Evolutionary conservation across 2,888 invertebrate genomes (phyloP), one percentile per base, ranked within the genome.

Genomic region (Drepanosiphum platanoidis): DNA sequence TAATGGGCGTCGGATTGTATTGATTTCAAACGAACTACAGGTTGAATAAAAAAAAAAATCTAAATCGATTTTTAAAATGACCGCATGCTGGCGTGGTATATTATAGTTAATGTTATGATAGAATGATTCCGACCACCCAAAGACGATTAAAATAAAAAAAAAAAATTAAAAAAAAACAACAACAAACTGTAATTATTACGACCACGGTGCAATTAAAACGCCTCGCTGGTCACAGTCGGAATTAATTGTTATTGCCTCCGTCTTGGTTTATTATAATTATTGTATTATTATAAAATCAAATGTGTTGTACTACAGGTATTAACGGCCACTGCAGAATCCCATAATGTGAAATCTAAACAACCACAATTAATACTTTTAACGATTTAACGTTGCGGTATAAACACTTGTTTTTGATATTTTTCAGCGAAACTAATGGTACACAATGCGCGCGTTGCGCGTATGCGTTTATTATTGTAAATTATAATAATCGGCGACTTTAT

Each of bases 61-160:
- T 71, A 81, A 81, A 70, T 61, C 71, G 61, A 82, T 82, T 72
- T 36, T n/a, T 8, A 32, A 30, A 64, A 30, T 36, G 58, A 70
- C 58, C 81, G 11, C 81, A 81, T 58, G 81, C 81, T 81, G 81
- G 30, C 58, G 81, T 58, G 70, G 30, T 71, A 39, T 71, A 81
- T 74, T 74, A 34, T 32, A 3, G 52, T 34, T 64, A 27, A 42
- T 78, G 64, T 30, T 39, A 27, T 42, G 32, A 58, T 39, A 30
- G 70, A 58, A 70, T 82, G 61, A 42, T 70, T 7, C 42, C n/a
- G 81, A 82, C 81, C 71, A 82, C 81, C 81, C 81, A 82, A 82
- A 82, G 71, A 42, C 61, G 81, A 61, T 58, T 70, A 71, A 61
- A 58, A 77, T 36, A 34, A n/a, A 58, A 52, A 13, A 36, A 58